Percentiles rank a stretch among this genome's conserved stretches.
These are phyloP conservation scores for Polyergus mexicanus DNA, from an alignment of 1,140 invertebrate genomes.

Conservation along the genomic window DNA sequence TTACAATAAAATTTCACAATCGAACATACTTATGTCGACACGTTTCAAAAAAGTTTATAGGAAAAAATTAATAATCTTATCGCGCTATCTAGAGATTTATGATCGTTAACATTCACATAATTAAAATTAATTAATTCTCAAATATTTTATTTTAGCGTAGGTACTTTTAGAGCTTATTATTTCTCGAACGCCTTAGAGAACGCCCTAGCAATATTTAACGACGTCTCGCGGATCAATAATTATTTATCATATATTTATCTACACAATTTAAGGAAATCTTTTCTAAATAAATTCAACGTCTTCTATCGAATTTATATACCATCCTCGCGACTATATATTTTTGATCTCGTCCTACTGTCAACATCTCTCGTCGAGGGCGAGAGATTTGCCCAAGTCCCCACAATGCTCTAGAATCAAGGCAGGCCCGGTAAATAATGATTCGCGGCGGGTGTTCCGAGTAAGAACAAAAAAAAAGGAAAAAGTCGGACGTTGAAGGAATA, in stretches of 20 bases:
- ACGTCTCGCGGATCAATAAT: too few species aligned
- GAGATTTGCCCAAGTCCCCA: conserved; percentile 31
- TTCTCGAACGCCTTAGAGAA: too few species aligned
- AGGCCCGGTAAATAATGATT: conserved; percentile 63
- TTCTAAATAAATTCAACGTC: conserved; percentile 1
- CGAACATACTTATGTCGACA: background rate
- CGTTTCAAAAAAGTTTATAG: background rate
- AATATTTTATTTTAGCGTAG: background rate
- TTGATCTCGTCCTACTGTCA: conserved; percentile 27
- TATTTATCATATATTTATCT: background rate
- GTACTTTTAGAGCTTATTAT: background rate
- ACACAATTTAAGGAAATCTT: too few species aligned
- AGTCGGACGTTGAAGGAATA: conserved; percentile 69
- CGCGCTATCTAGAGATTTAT: background rate
- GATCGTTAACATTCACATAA: background rate
- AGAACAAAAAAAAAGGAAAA: conserved; percentile 53
- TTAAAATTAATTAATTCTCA: background rate
- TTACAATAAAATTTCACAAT: background rate
- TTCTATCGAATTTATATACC: background rate
- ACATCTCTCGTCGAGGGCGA: conserved; percentile 18
- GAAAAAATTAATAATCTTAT: background rate
- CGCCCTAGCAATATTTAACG: too few species aligned
- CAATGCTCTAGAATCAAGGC: conserved; percentile 24
- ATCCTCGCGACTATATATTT: background rate
- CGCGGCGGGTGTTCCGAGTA: conserved; percentile 37